A percentile compares a stretch with the other conserved stretches of the same genome.
phyloP scores from a whole-genome alignment of 2,113 vertebrate species.

The Notarius quadriscutis region DNA sequence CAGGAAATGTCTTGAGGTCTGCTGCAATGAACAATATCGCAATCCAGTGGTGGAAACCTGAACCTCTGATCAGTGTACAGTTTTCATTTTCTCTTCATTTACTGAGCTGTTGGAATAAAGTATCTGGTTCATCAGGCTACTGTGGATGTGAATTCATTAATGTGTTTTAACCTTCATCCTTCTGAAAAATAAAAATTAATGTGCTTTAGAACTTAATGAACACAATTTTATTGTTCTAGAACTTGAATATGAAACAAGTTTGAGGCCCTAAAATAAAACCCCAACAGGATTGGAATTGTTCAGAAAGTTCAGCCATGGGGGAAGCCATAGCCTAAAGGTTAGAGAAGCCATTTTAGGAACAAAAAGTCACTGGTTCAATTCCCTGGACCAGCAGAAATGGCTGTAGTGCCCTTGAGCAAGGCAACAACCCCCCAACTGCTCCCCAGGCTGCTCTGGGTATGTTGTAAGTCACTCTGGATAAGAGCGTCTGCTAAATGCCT shows the following conservation, averaged over 20 bases:
- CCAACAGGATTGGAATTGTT: not conserved
- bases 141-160: not conserved
- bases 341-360: no score
- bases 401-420: no score
- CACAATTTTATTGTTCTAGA: not conserved
- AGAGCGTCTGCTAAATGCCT: no score
- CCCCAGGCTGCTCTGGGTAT: no score
- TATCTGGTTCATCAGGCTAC: not conserved
- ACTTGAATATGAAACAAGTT: not conserved
- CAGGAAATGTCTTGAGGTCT: not conserved
- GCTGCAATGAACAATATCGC: not conserved
- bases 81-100: not conserved
- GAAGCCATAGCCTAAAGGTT: no score
- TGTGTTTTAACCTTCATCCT: not conserved
- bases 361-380: no score
- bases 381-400: no score
- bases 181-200: not conserved
- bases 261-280: not conserved
- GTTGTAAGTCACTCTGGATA: no score
- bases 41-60: not conserved
- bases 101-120: not conserved
- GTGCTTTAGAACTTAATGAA: not conserved
- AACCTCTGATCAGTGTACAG: not conserved
- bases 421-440: no score
- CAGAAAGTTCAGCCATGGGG: no score